phyloP scores from a whole-genome alignment of 2,888 invertebrate species.

The Lymantria monacha region DNA sequence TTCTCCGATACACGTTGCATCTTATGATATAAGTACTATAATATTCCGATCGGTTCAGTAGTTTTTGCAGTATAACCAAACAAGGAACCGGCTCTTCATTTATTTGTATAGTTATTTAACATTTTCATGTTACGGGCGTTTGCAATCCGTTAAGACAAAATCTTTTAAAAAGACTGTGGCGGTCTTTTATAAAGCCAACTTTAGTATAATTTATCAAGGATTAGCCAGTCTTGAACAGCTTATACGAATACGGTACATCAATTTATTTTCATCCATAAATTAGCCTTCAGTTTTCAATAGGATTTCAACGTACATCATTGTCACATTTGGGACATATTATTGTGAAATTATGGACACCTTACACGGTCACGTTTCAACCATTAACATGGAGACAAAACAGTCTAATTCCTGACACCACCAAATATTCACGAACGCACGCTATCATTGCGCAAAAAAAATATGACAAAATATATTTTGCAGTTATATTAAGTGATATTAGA shows the following conservation, averaged over 20 bases:
- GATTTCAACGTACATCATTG: constrained; percentile 63
- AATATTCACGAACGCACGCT: constrained; percentile 74
- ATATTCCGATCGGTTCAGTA: too few relatives aligned
- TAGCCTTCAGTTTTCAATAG: constrained; percentile 56
- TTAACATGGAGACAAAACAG: constrained; percentile 77
- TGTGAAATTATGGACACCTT: constrained; percentile 68
- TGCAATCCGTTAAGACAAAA: too few relatives aligned
- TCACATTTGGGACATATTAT: constrained; percentile 70
- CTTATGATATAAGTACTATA: too few relatives aligned
- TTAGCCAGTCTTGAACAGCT: constrained; percentile 33
- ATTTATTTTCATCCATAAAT: constrained; percentile 58
- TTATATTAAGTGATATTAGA: constrained; percentile 18
- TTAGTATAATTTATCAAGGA: constrained; percentile 41
- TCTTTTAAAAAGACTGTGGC: background rate
- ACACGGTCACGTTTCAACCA: constrained; percentile 77
- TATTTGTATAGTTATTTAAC: too few relatives aligned
- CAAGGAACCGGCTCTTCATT: too few relatives aligned
- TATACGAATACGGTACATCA: constrained; percentile 31
- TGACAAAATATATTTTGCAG: constrained; percentile 30
- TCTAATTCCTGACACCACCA: constrained; percentile 74
- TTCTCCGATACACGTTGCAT: too few relatives aligned
- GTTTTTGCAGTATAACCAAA: too few relatives aligned
- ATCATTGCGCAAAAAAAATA: constrained; percentile 78
- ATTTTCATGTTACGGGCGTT: too few relatives aligned
- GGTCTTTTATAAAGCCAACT: background rate